These are phyloP conservation scores for Spondyliosoma cantharus DNA, from an alignment of 2,797 vertebrate species.

Conservation along the genomic window DNA sequence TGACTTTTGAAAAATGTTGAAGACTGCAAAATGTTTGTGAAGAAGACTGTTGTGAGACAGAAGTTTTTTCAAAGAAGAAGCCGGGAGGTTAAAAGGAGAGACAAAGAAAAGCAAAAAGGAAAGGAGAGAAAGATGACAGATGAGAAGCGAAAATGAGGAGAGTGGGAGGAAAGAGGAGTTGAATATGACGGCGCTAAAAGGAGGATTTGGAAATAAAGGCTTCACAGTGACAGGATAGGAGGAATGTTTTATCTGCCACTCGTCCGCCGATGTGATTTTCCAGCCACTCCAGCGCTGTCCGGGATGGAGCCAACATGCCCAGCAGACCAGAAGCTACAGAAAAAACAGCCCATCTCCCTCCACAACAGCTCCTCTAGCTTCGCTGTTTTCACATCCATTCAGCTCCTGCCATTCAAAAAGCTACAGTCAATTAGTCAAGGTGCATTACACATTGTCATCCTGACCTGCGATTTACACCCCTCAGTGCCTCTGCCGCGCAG, in stretches of 20 bases:
- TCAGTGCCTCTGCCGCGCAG: conserved; percentile 37
- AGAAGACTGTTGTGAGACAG: neutral
- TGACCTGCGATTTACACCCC: conserved; percentile 68
- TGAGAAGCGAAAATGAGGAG: conserved; percentile 26
- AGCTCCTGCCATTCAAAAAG: conserved; percentile 54
- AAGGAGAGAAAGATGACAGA: neutral
- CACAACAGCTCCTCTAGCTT: conserved; percentile 35
- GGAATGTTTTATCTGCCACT: conserved; percentile 45
- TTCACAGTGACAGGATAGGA: conserved; percentile 51
- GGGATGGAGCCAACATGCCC: conserved; percentile 38
- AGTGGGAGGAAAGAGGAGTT: conserved; percentile 15
- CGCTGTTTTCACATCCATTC: conserved; percentile 58
- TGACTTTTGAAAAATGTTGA: neutral
- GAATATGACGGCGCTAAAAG: conserved; percentile 1
- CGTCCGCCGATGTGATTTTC: conserved; percentile 36
- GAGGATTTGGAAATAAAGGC: conserved; percentile 34
- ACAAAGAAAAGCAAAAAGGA: neutral
- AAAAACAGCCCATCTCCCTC: conserved; percentile 35
- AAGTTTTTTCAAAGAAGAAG: neutral
- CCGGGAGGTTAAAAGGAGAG: neutral
- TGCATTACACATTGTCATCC: conserved; percentile 71
- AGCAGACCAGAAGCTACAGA: conserved; percentile 28
- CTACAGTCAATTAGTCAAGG: conserved; percentile 73
- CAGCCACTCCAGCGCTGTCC: conserved; percentile 30
- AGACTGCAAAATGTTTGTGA: neutral